Evolutionary conservation across 2,888 invertebrate species (phyloP).

Genomic region (Tethea ocularis): DNA sequence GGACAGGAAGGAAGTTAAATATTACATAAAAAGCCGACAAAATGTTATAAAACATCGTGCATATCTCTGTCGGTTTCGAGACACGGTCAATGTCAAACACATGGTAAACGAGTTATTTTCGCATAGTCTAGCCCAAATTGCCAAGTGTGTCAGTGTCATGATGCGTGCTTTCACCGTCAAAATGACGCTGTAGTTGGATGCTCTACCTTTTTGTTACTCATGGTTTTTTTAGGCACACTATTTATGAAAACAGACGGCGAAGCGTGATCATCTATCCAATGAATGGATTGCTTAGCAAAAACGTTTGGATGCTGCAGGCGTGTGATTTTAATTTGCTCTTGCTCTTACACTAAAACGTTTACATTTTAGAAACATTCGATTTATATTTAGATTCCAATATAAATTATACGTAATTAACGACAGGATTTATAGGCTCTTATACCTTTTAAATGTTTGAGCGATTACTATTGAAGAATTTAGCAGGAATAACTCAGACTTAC

Average conservation of each 20-base stretch:
- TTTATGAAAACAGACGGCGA: constrained; percentile 14
- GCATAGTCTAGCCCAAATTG: constrained; percentile 39
- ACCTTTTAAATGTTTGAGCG: not conserved
- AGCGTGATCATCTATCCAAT: not conserved
- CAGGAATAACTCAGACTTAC: not conserved
- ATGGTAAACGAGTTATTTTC: constrained; percentile 40
- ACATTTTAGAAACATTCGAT: too few relatives aligned
- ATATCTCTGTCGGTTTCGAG: constrained; percentile 17
- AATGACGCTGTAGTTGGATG: constrained; percentile 16
- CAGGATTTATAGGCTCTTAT: not conserved
- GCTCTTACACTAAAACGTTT: not conserved
- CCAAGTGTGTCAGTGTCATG: constrained; percentile 54
- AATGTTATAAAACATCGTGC: constrained; percentile 12
- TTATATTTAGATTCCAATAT: too few relatives aligned
- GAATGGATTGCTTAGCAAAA: not conserved
- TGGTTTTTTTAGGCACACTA: constrained; percentile 22
- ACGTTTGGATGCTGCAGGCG: not conserved
- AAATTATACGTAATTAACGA: too few relatives aligned
- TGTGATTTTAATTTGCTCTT: not conserved
- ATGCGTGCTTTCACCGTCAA: constrained; percentile 16
- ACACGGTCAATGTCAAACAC: constrained; percentile 24
- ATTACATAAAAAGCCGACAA: constrained; percentile 6
- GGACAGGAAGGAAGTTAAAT: not conserved
- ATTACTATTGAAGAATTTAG: not conserved
- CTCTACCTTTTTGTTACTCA: constrained; percentile 11